Percentiles rank a stretch among this genome's conserved stretches.
Conservation (phyloP, 2,113 vertebrate species). For the Tichodroma muraria region DNA sequence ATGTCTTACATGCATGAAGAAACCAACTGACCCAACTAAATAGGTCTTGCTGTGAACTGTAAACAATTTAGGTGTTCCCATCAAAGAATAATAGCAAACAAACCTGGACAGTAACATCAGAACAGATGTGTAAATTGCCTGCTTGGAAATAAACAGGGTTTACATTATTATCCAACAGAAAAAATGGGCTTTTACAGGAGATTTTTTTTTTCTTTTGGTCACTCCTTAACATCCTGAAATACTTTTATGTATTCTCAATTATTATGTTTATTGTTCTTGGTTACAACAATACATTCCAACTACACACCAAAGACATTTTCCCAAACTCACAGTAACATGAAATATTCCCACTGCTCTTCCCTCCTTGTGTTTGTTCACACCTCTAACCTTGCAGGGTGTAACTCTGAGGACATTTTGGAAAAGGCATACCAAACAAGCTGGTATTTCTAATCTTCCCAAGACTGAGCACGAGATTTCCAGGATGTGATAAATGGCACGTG, state of each 20-base stretch:
- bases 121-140: conserved; percentile 23
- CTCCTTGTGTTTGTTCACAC: not conserved
- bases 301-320: not conserved
- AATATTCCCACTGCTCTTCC: not conserved
- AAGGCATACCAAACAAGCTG: not conserved
- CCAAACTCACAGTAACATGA: not conserved
- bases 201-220: not conserved
- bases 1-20: not conserved
- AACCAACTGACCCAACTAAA: conserved; percentile 5
- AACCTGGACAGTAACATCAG: conserved; percentile 16
- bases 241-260: not conserved
- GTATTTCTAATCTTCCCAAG: not conserved
- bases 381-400: not conserved
- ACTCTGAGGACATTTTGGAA: not conserved
- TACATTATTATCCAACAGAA: not conserved
- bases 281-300: not conserved
- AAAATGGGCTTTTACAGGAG: not conserved
- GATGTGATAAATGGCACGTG: not conserved
- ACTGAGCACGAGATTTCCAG: not conserved
- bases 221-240: conserved; percentile 14
- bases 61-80: conserved; percentile 10
- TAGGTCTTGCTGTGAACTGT: not conserved
- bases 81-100: conserved; percentile 31
- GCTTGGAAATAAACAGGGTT: not conserved
- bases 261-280: conserved; percentile 24